Conservation (phyloP, 35 echinoderm and acorn worm genomes). For the Eucidaris tribuloides region DNA sequence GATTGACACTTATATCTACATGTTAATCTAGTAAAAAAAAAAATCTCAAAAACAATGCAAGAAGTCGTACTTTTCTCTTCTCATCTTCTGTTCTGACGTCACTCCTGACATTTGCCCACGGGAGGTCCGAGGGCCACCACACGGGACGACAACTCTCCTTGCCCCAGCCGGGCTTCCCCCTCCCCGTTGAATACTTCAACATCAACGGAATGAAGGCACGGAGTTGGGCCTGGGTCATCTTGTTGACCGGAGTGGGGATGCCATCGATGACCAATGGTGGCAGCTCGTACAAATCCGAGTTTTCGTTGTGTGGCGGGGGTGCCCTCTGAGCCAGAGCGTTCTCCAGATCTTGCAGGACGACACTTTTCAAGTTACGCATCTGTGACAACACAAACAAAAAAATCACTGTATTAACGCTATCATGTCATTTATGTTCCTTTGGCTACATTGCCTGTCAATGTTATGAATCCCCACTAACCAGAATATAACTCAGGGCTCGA, state of each 20-base stretch:
- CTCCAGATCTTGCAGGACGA: constrained; percentile 80
- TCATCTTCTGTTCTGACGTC: constrained; percentile 90
- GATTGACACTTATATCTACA: too few species aligned
- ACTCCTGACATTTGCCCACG: constrained; percentile 99
- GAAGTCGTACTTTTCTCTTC: constrained; percentile 87
- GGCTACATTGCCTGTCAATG: too few species aligned
- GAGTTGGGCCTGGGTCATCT: constrained; percentile 98
- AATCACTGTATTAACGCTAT: too few species aligned
- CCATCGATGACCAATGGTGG: constrained; percentile 87
- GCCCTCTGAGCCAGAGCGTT: constrained; percentile 81
- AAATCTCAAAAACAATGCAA: too few species aligned
- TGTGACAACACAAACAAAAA: too few species aligned
- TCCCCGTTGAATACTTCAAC: constrained; percentile 97
- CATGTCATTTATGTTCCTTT: too few species aligned
- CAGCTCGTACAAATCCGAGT: constrained; percentile 78
- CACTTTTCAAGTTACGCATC: constrained; percentile 76
- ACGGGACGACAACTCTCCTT: constrained; percentile 95
- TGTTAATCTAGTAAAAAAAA: too few species aligned
- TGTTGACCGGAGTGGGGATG: constrained; percentile 88
- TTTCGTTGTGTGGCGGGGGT: constrained; percentile 43
- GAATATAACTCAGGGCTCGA: too few species aligned
- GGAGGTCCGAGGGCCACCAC: constrained; percentile 99
- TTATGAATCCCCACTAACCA: too few species aligned
- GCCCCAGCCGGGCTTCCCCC: constrained; percentile 97
- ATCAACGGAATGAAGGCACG: constrained; percentile 93